Base-by-base conservation (phyloP, 1,140 invertebrate species). In the Fopius arisanus region DNA sequence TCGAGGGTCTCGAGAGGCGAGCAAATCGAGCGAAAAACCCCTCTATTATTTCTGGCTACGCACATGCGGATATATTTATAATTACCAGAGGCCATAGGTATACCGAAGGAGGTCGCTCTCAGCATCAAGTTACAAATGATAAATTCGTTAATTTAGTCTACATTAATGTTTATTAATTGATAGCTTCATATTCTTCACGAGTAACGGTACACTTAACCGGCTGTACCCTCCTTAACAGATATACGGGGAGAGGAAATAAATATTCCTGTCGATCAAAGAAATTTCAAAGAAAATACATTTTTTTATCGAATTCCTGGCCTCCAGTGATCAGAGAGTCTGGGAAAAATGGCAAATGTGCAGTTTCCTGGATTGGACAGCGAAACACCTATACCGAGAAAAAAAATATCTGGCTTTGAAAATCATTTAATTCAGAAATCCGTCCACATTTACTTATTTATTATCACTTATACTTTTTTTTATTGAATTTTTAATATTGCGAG, bases 41-140 rank as follows among this genome's bases (percentile, higher is more conserved):
- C 12, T 69, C 67, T 37, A 70, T 70, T 70, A 70, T 70, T 70
- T 69, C 23, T 69, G 67, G 41, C 67, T 29, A 51, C 41, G 43
- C 67, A 48, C 43, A 51, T 26, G 62, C 29, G 40, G 66, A 68
- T 69, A 68, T 69, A 69, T 69, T 69, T 69, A 69, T 69, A 48
- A 69, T 69, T 51, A 54, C 43, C n/a, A 51, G 67, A 69, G 43
- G 67, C 40, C 67, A 69, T 21, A 19, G 54, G 54, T 23, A 26
- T 21, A 19, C 19, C 10, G 19, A 59, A 26, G 54, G 54, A 59
- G 54, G 54, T 59, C 54, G 54, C 14, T 23, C 54, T 14, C 19
- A 59, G 54, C 54, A 23, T 59, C 54, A 9, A 59, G 23, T 59
- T 59, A 59, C 54, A 59, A 28, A 59, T 59, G 23, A 23, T 48